These are phyloP conservation scores for Scytalopus superciliaris DNA, from an alignment of 2,113 vertebrate species.

Conservation along the genomic window DNA sequence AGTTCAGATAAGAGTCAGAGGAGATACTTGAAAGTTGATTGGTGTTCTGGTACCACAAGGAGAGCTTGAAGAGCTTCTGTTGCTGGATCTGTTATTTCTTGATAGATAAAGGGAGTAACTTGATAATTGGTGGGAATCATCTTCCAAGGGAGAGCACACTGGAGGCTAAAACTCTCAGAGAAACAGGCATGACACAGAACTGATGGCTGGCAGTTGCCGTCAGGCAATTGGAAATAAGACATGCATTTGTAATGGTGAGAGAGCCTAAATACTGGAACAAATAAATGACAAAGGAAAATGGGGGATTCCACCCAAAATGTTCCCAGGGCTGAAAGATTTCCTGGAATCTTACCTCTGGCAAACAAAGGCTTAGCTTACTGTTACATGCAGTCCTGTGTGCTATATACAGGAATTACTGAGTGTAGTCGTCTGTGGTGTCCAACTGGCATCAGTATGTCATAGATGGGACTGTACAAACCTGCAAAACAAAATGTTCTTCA, in stretches of 20 bases:
- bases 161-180: neutral
- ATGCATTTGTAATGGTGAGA: neutral
- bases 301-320: neutral
- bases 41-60: neutral
- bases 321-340: neutral
- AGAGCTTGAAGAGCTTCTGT: neutral
- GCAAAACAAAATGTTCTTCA: neutral
- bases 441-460: neutral
- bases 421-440: neutral
- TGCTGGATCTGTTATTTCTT: neutral
- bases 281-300: neutral
- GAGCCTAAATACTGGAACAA: neutral
- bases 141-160: neutral
- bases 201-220: neutral
- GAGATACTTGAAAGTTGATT: neutral
- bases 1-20: neutral
- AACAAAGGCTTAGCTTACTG: neutral
- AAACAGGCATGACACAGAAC: neutral
- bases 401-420: neutral
- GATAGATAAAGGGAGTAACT: neutral
- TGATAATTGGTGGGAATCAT: neutral
- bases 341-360: neutral
- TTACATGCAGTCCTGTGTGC: neutral
- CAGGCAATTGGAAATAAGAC: neutral
- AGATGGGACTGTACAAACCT: neutral